Percentiles rank a stretch among this genome's conserved stretches.
Evolutionary conservation across 2,888 invertebrate genomes (phyloP).

Genomic region (Tachina fera): DNA sequence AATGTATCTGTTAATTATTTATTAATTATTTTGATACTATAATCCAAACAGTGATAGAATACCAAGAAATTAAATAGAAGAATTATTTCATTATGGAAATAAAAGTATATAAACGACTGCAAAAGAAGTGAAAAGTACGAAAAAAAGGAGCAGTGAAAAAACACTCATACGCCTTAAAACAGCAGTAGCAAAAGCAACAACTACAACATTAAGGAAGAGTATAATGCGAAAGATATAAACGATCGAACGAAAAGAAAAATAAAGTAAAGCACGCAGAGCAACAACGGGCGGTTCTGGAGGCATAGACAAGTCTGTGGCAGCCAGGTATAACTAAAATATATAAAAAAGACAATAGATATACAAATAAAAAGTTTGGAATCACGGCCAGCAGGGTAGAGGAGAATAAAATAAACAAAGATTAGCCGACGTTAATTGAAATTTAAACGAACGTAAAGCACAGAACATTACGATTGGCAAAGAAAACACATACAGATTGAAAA

Average conservation of each 20-base stretch:
- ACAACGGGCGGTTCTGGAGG: constrained; percentile 63
- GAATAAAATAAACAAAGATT: constrained; percentile 63
- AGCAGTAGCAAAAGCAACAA: constrained; percentile 70
- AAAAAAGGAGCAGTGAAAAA: constrained; percentile 70
- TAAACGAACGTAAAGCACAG: constrained; percentile 58
- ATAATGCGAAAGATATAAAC: constrained; percentile 64
- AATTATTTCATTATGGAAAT: constrained; percentile 63
- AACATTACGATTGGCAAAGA: constrained; percentile 46
- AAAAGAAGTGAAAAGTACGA: constrained; percentile 70
- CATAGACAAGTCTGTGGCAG: constrained; percentile 56
- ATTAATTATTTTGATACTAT: constrained; percentile 56
- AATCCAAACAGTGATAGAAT: constrained; percentile 65
- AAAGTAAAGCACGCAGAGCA: constrained; percentile 59
- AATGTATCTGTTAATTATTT: constrained; percentile 47
- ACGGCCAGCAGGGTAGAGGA: constrained; percentile 58
- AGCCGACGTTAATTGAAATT: constrained; percentile 67
- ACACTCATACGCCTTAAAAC: constrained; percentile 74
- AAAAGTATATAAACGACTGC: constrained; percentile 66
- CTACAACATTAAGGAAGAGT: constrained; percentile 65
- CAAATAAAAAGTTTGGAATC: constrained; percentile 48
- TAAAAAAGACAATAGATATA: constrained; percentile 30
- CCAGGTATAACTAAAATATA: constrained; percentile 33
- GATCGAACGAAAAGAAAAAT: constrained; percentile 66
- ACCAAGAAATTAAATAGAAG: constrained; percentile 58
- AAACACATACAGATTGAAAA: constrained; percentile 57